phyloP scores from a whole-genome alignment of 2,113 vertebrate genomes.

The Megaceryle maxima region DNA sequence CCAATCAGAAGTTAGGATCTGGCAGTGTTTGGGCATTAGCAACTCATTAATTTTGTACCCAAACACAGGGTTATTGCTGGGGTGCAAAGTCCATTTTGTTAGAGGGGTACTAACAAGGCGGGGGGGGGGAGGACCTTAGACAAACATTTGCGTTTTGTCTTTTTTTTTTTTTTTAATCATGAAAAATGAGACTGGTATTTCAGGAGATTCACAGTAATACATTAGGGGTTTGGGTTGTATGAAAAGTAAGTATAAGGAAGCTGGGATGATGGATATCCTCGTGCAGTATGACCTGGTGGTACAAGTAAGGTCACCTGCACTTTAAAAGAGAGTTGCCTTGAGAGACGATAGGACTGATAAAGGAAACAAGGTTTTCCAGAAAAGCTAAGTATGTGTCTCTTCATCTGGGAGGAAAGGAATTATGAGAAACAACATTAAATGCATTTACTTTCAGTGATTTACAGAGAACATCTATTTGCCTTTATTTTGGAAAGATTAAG shows the following conservation, averaged over 20 bases:
- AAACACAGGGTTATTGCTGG: neutral
- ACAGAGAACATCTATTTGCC: neutral
- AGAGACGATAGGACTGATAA: neutral
- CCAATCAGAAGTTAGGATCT: slow-evolving; percentile 24
- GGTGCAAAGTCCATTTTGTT: neutral
- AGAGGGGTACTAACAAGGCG: neutral
- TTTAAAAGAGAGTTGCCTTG: neutral
- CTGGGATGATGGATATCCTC: neutral
- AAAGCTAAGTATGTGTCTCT: neutral
- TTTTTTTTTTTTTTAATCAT: neutral
- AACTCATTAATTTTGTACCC: slow-evolving; percentile 41
- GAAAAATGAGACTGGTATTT: neutral
- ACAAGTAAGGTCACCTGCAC: neutral
- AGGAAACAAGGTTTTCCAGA: neutral
- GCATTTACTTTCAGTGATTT: neutral
- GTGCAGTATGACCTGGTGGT: neutral
- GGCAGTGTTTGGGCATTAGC: slow-evolving; percentile 21
- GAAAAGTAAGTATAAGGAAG: neutral
- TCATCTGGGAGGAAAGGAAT: neutral
- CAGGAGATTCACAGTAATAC: neutral
- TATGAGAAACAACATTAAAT: neutral
- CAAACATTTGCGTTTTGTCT: neutral
- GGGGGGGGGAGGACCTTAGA: neutral
- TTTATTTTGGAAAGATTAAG: neutral
- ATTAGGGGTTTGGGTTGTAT: neutral